phyloP scores from a whole-genome alignment of 2,113 vertebrate species.

The Protobothrops flavoviridis region DNA sequence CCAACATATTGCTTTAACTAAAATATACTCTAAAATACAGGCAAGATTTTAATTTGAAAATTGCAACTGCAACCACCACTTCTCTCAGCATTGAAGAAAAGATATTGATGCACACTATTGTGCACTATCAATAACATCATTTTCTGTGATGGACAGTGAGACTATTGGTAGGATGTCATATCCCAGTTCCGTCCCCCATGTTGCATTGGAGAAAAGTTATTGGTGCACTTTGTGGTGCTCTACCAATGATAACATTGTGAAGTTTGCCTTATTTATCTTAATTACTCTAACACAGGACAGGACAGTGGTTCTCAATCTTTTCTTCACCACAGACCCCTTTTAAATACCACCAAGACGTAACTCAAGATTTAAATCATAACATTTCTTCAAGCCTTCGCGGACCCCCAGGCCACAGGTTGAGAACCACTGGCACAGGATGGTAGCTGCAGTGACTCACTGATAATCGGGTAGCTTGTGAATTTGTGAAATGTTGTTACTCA shows the following conservation, averaged over 20 bases:
- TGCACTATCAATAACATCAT: no score
- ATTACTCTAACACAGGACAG: neutral
- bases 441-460: neutral
- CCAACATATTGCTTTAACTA: neutral
- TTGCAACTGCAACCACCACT: neutral
- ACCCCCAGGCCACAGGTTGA: no score
- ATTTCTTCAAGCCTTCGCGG: no score
- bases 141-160: no score
- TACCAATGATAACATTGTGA: neutral
- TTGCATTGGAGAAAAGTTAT: no score
- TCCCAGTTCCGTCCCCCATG: no score
- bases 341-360: no score
- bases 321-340: no score
- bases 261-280: neutral
- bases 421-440: neutral
- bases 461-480: neutral
- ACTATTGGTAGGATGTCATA: no score
- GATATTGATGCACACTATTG: no score
- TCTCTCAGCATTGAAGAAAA: neutral
- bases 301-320: no score
- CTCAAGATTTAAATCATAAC: no score
- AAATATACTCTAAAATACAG: neutral
- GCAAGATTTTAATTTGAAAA: neutral
- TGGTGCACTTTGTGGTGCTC: neutral
- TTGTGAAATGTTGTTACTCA: neutral